Base-by-base conservation (phyloP, 92 coral and sea anemone genomes). In the Palythoa caribaeorum region DNA sequence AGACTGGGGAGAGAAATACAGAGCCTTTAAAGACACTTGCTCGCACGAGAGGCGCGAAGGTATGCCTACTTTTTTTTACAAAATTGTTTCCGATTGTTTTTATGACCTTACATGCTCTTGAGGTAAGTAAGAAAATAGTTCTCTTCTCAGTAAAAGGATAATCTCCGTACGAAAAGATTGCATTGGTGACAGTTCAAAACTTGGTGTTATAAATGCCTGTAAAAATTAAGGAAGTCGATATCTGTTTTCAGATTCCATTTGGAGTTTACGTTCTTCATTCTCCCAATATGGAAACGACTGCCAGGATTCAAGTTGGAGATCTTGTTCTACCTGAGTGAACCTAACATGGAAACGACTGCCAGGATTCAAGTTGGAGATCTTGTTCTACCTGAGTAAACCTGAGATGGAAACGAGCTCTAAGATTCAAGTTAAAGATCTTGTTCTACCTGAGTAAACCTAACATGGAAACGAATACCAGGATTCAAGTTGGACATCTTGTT, bases 21-120 rank as follows among this genome's bases (percentile, higher is more conserved):
- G 95, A 97, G 73, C 99, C 99, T 9, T 88, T 97, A 28, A 95
- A 87, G 83, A 92, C 96, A 12, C 92, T 97, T 76, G 96, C 95
- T 47, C 91, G 78, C 68, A 79, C 92, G 1, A 86, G 98, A 90
- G 95, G 96, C 36, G 80, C 93, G 40, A 91, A 93, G 93, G 99
- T 97, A 62, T 59, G 84, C 44, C 28, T 3, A 15, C 36, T 65
- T 1, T 50, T 63, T 37, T 55, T 4, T n/a, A 38, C 51, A 3
- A 35, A 3, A 72, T 40, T 4, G 69, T 15, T 15, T 62, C 28
- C 28, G 28, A 28, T 28, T 28, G 28, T 3, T 16, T 20, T 63
- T n/a, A 2, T 17, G 7, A 19, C 20, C 14, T 55, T 55, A 13
- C 2, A 11, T 11, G 9, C 14, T 55, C 17, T 55, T 55, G 12